A percentile compares a stretch with the other conserved stretches of the same genome.
These are phyloP conservation scores for Agrochola litura DNA, from an alignment of 2,888 invertebrate genomes.

Conservation along the genomic window DNA sequence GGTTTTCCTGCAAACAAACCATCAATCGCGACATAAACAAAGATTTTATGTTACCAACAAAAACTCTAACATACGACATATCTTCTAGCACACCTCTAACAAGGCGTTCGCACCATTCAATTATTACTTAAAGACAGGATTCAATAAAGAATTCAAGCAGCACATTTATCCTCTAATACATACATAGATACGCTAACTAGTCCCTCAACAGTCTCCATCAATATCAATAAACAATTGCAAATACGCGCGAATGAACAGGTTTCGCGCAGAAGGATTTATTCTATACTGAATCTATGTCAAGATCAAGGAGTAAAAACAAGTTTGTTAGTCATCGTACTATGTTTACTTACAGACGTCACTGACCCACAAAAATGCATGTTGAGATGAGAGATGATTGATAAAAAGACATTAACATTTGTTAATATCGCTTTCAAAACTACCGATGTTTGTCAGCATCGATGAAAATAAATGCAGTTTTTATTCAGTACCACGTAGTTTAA, in stretches of 20 bases:
- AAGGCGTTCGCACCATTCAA: slow-evolving; percentile 36
- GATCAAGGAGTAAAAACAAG: slow-evolving; percentile 86
- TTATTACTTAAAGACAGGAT: slow-evolving; percentile 46
- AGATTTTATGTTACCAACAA: slow-evolving; percentile 17
- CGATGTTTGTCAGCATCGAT: not conserved
- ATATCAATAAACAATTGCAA: slow-evolving; percentile 75
- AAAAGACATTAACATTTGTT: slow-evolving; percentile 37
- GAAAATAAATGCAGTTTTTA: slow-evolving; percentile 1
- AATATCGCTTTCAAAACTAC: slow-evolving; percentile 15
- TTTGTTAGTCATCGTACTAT: slow-evolving; percentile 80
- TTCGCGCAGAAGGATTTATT: slow-evolving; percentile 84
- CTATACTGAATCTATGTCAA: slow-evolving; percentile 86
- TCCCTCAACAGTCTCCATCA: slow-evolving; percentile 59
- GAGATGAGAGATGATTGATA: slow-evolving; percentile 64
- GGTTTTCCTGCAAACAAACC: slow-evolving; percentile 34
- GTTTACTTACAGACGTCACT: slow-evolving; percentile 80
- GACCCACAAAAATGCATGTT: slow-evolving; percentile 80
- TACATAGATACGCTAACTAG: slow-evolving; percentile 35
- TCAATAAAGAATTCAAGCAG: slow-evolving; percentile 48
- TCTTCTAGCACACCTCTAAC: slow-evolving; percentile 23
- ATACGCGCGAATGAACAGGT: slow-evolving; percentile 79
- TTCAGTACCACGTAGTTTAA: not conserved
- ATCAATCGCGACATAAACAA: slow-evolving; percentile 22
- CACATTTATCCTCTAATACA: slow-evolving; percentile 44
- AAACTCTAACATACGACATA: slow-evolving; percentile 9